Conservation (phyloP, 2,888 invertebrate species). For the Elmis aenea region DNA sequence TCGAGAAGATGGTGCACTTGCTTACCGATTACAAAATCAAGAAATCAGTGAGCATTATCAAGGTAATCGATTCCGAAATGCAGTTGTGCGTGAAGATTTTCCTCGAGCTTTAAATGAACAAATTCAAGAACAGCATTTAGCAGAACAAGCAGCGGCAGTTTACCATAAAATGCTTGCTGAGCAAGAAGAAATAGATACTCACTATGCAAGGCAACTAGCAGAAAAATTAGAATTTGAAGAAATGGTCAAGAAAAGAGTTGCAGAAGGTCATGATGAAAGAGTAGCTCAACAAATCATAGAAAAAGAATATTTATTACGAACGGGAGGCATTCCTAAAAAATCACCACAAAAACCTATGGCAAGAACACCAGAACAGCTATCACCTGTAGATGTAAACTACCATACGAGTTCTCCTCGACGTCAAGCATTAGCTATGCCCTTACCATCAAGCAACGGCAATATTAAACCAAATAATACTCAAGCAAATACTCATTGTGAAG, state of each 20-base stretch:
- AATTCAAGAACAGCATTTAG: slow-evolving; percentile 60
- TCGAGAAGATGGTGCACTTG: slow-evolving; percentile 77
- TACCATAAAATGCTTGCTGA: slow-evolving; percentile 58
- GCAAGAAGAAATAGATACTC: slow-evolving; percentile 66
- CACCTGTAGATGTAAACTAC: slow-evolving; percentile 27
- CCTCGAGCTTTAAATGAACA: slow-evolving; percentile 73
- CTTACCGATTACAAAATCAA: slow-evolving; percentile 74
- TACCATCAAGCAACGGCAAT: slow-evolving; percentile 27
- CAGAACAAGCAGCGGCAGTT: slow-evolving; percentile 57
- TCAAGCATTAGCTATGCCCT: slow-evolving; percentile 41
- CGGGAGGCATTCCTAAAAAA: slow-evolving; percentile 7
- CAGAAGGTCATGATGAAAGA: slow-evolving; percentile 53
- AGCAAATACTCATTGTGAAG: slow-evolving; percentile 1
- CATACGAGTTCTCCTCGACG: slow-evolving; percentile 36
- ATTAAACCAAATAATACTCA: slow-evolving; percentile 2
- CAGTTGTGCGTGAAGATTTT: slow-evolving; percentile 72
- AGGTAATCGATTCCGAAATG: slow-evolving; percentile 70
- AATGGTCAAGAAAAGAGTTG: slow-evolving; percentile 47
- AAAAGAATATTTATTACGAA: no score
- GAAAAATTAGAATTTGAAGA: slow-evolving; percentile 58
- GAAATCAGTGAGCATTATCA: slow-evolving; percentile 76
- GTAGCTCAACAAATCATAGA: slow-evolving; percentile 45
- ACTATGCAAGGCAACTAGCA: slow-evolving; percentile 62
- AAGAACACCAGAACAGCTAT: not conserved
- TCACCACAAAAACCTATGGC: slow-evolving; percentile 9